Percentiles rank a stretch among this genome's conserved stretches.
Evolutionary conservation across 1,140 invertebrate species (phyloP).

Genomic region (Drosophila bocki): DNA sequence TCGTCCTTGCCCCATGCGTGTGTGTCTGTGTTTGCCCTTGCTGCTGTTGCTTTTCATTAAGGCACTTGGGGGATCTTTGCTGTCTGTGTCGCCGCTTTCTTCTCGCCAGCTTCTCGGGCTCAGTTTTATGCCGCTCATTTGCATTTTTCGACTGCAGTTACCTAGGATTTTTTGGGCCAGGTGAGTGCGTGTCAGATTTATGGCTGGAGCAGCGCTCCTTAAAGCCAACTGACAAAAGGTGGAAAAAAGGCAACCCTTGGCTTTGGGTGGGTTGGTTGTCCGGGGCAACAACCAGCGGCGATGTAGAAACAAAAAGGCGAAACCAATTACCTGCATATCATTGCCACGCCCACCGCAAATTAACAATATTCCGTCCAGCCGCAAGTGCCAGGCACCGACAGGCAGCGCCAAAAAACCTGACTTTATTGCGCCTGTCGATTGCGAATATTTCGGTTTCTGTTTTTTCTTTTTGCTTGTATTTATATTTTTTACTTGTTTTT

Average conservation of each 20-base stretch:
- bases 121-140: slow-evolving; percentile 72
- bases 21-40: slow-evolving; percentile 3
- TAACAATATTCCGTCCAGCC: slow-evolving; percentile 52
- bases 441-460: slow-evolving; percentile 30
- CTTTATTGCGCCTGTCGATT: slow-evolving; percentile 78
- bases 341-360: slow-evolving; percentile 58
- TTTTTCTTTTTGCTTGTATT: not conserved
- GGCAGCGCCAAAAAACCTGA: slow-evolving; percentile 48
- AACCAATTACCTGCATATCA: slow-evolving; percentile 62
- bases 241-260: not conserved
- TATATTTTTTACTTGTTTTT: slow-evolving; percentile 5
- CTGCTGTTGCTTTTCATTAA: slow-evolving; percentile 76
- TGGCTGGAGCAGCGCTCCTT: slow-evolving; percentile 31
- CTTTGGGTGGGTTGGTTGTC: slow-evolving; percentile 9
- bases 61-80: slow-evolving; percentile 74
- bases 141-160: slow-evolving; percentile 69
- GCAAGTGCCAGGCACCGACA: slow-evolving; percentile 71
- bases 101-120: slow-evolving; percentile 26
- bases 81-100: slow-evolving; percentile 48
- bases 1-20: slow-evolving; percentile 4
- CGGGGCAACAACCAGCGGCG: slow-evolving; percentile 42
- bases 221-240: slow-evolving; percentile 1
- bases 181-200: slow-evolving; percentile 62
- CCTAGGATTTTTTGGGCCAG: slow-evolving; percentile 6
- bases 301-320: slow-evolving; percentile 49